Conservation (phyloP, 2,113 vertebrate species). For the Pseudopipra pipra region DNA sequence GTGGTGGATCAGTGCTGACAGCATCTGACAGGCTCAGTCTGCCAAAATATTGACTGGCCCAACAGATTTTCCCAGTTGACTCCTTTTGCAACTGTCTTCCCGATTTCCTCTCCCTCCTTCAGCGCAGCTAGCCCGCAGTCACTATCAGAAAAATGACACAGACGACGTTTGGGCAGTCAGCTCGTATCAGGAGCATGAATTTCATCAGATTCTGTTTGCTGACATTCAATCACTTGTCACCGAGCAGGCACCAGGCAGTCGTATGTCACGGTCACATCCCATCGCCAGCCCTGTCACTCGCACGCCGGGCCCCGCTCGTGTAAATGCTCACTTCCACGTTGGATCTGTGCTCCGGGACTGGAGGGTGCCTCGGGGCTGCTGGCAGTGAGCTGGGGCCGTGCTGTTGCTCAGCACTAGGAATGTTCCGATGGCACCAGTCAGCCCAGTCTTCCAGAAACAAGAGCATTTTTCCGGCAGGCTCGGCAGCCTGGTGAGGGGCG, state of each 20-base stretch:
- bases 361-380: not conserved
- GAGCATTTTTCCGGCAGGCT: not conserved
- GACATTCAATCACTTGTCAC: constrained; percentile 63
- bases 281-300: not conserved
- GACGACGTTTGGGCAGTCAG: constrained; percentile 27
- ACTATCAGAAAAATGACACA: constrained; percentile 20
- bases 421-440: not conserved
- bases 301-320: not conserved
- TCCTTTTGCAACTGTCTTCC: constrained; percentile 21
- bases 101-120: not conserved
- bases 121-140: not conserved
- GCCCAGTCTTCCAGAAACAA: not conserved
- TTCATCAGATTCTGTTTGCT: constrained; percentile 35
- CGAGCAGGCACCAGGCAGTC: not conserved
- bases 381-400: not conserved
- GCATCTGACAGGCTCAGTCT: not conserved
- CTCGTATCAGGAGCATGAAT: constrained; percentile 45
- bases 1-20: not conserved
- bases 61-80: not conserved
- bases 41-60: constrained; percentile 20
- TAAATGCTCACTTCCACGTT: not conserved
- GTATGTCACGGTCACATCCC: not conserved
- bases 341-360: not conserved
- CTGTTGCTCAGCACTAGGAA: rapidly evolving
- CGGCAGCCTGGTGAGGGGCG: rapidly evolving